Base-by-base conservation (phyloP, 2,797 vertebrate species). In the Neostethus bicornis region DNA sequence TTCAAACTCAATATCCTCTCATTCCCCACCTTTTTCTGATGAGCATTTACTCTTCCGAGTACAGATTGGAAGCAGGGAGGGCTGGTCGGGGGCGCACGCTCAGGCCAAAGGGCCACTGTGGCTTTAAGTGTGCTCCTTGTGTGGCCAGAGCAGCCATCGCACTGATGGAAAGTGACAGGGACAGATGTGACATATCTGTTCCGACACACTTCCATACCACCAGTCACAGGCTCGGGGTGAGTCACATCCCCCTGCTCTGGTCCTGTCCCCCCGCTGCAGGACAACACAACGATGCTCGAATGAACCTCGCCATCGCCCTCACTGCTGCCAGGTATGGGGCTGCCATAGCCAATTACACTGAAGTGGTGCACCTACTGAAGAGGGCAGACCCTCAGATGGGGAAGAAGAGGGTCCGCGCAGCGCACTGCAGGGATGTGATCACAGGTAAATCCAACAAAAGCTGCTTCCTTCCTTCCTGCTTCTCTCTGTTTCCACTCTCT, bases 261-360 rank as follows among this genome's bases (percentile, higher is more conserved):
- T 84, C 86, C 80, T 74, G 80, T 86, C 80, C 84, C 79, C 88
- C 77, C 76, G 92, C 95, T 94, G 93, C 95, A 97, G 96, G 96
- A 93, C 94, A 96, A 82, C 94, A 94, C 91, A 90, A 94, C 63
- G 94, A 97, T 67, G 95, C 94, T 71, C 94, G 93, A 80, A 92
- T 96, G 95, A 96, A 97, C 94, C 93, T 96, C 81, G 89, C 94
- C 93, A 90, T 95, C 77, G 92, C 93, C 69, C 94, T 94, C 82
- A 96, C 94, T 68, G 95, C 96, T 94, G 95, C 94, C 92, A 95
- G 96, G 93, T 96, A 96, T 41, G 92, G 92, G 67, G 94, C 96
- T 93, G 95, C 95, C 94, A 95, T 84, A 75, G 93, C 94, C 87
- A 94, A 98, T 93, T 97, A 98, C 89, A 82, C 92, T 91, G 94